Evolutionary conservation across 2,113 vertebrate species (phyloP), one percentile per base, ranked within the genome.

Genomic region (Nibea coibor): DNA sequence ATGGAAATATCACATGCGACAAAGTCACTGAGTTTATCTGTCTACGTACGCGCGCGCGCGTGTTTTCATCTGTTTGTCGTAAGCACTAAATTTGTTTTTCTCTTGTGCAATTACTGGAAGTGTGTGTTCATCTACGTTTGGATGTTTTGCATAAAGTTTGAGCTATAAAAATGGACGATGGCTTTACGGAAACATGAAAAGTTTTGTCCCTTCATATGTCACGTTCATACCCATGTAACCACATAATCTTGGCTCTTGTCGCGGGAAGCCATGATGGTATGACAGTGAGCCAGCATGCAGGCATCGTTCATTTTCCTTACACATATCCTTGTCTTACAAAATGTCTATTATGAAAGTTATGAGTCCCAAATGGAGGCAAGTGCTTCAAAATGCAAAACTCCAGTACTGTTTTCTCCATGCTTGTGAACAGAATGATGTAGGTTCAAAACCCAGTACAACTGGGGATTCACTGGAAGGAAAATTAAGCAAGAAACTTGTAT

Each of bases 1-100:
- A 39, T 39, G 35, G 35, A 39, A 39, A 39, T 39, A 53, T 71
- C 56, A 61, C 31, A 43, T 63, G 47, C 71, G 35, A 67, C 58
- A 35, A 58, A 42, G 58, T 47, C 12, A 54, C 11, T 22, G 17
- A 61, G 10, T 66, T 35, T 5, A 53, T 61, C 15, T 64, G 5
- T 48, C 4, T 17, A 3, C 7, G 31, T 17, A n/a, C 14, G 10
- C 26, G 12, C 43, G 16, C 0, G 31, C 0, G 1, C 15, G 16
- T 17, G 15, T 16, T 35, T 22, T 4, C 8, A 61, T 62, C 31
- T 50, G 12, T 63, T 50, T 62, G 8, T 35, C 4, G 8, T 9
- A 2, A 39, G 15, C 2, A 10, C 48, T 15, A 12, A 14, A 72
- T 58, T 20, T 58, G 39, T 4, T 14, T 26, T 28, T 57, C 4